A percentile compares a stretch with the other conserved stretches of the same genome.
Conservation (phyloP, 2,797 vertebrate genomes). For the Nyctalus aviator region DNA sequence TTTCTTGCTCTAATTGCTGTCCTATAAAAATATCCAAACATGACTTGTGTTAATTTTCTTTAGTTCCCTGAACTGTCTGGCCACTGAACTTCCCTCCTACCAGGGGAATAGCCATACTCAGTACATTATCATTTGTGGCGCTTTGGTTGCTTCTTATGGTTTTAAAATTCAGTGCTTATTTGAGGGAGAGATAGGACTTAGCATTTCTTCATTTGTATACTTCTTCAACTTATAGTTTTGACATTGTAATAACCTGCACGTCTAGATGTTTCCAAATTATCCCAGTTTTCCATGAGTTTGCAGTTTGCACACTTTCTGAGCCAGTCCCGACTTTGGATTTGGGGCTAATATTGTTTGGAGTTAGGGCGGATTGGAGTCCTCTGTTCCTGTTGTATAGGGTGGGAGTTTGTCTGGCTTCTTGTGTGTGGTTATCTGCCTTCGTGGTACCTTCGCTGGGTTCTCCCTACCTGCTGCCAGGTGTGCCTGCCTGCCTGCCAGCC, state of each 20-base stretch:
- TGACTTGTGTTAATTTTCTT: conserved; percentile 46
- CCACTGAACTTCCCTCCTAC: neutral
- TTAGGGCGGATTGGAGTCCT: neutral
- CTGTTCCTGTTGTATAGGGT: neutral
- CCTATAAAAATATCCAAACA: conserved; percentile 52
- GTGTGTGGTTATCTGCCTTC: conserved; percentile 11
- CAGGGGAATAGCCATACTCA: neutral
- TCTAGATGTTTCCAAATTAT: neutral
- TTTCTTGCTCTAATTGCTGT: conserved; percentile 52
- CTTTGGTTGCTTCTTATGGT: neutral
- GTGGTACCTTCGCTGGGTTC: neutral
- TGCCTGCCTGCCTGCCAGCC: neutral
- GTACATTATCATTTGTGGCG: conserved; percentile 1
- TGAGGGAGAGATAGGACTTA: neutral
- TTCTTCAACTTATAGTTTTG: neutral
- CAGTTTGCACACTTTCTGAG: neutral
- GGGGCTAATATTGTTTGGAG: neutral
- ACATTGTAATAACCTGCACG: neutral
- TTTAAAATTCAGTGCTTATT: conserved; percentile 26
- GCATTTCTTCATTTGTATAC: neutral
- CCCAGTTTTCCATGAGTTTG: neutral
- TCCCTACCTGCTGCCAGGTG: neutral
- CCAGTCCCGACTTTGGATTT: neutral
- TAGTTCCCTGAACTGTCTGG: conserved; percentile 44
- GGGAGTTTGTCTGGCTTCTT: neutral